Percentiles rank a stretch among this genome's conserved stretches.
phyloP scores from a whole-genome alignment of 1,140 invertebrate species.

The Bombus vancouverensis region DNA sequence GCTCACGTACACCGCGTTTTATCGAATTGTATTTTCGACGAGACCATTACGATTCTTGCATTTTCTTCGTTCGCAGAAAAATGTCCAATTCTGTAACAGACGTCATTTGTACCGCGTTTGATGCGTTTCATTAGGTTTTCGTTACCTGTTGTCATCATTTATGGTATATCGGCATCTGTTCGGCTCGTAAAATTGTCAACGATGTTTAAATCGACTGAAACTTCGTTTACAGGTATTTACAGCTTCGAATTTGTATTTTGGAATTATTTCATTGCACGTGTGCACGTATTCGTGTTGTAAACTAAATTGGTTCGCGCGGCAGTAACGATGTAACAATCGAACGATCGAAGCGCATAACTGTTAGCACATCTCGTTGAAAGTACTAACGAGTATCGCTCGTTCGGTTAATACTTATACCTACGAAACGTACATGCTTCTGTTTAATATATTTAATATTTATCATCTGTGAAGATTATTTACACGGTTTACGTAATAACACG shows the following conservation, averaged over 20 bases:
- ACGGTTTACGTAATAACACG: not conserved
- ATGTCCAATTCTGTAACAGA: not conserved
- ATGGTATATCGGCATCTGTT: not conserved
- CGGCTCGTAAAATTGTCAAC: not conserved
- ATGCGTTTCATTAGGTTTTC: not conserved
- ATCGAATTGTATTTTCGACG: not conserved
- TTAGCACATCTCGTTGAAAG: not conserved
- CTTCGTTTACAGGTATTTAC: not conserved
- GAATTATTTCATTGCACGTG: not conserved
- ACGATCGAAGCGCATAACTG: not conserved
- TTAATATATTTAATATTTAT: not conserved
- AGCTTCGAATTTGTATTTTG: not conserved
- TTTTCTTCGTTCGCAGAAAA: not conserved
- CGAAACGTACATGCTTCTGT: not conserved
- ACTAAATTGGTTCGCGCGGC: not conserved
- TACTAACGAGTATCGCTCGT: not conserved
- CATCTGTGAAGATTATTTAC: not conserved
- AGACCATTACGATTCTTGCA: not conserved
- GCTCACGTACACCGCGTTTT: not conserved
- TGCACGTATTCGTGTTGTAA: not conserved
- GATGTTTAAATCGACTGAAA: not conserved
- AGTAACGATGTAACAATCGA: slow-evolving; percentile 9
- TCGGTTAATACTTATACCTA: not conserved
- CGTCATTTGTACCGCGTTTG: not conserved
- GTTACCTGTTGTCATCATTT: not conserved